Percentiles rank a stretch among this genome's conserved stretches.
phyloP scores from a whole-genome alignment of 2,888 invertebrate genomes.

The Xestoiulus laeticollis region DNA sequence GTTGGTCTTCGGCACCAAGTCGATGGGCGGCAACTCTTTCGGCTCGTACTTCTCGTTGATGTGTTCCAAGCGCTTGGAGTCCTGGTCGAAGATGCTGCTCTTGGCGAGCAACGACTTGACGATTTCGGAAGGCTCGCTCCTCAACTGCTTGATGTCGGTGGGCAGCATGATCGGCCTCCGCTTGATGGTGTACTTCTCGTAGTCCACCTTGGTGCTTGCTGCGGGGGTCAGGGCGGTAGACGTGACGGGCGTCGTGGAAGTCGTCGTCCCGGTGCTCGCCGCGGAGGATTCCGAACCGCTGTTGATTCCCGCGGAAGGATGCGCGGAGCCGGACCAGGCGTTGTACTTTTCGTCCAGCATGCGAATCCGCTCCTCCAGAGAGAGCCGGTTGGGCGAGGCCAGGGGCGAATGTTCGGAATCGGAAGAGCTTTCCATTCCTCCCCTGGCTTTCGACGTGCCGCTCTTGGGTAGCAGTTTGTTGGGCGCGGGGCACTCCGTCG shows the following conservation, averaged over 20 bases:
- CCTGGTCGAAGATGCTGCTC: conserved; percentile 95
- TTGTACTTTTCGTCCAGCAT: conserved; percentile 93
- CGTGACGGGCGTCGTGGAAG: conserved; percentile 45
- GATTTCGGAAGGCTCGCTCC: conserved; percentile 91
- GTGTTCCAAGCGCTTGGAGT: conserved; percentile 85
- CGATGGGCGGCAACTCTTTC: conserved; percentile 59
- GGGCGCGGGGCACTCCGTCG: background rate
- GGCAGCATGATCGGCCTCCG: conserved; percentile 61
- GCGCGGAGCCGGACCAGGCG: conserved; percentile 74
- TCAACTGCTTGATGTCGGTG: conserved; percentile 65
- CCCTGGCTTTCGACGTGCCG: background rate
- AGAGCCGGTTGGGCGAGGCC: conserved; percentile 69
- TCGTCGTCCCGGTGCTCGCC: background rate
- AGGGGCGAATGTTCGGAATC: conserved; percentile 48
- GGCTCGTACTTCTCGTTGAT: conserved; percentile 82
- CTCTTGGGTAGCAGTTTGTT: background rate
- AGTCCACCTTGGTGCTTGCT: conserved; percentile 59
- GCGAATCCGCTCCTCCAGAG: conserved; percentile 89
- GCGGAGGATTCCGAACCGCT: conserved; percentile 13
- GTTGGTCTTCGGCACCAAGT: conserved; percentile 51
- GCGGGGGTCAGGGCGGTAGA: conserved; percentile 60
- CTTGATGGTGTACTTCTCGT: conserved; percentile 63
- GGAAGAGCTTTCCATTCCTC: conserved; percentile 53
- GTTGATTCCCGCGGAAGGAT: conserved; percentile 47
- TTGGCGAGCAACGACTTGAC: conserved; percentile 90